Conservation (phyloP, 2,888 invertebrate species). For the Sphaeridia pumilis region DNA sequence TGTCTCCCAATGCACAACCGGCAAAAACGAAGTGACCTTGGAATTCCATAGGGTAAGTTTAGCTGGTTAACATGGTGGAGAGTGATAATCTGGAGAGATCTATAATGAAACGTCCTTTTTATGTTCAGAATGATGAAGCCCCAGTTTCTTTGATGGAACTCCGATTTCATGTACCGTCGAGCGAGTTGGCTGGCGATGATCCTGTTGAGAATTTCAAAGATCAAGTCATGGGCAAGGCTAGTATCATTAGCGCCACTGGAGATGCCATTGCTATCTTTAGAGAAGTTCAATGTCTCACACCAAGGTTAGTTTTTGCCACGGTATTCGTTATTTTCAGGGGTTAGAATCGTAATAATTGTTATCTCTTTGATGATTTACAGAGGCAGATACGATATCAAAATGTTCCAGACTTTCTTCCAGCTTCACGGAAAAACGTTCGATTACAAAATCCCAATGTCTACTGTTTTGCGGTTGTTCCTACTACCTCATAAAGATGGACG, state of each 20-base stretch:
- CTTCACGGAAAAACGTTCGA: constrained; percentile 97
- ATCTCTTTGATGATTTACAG: constrained; percentile 52
- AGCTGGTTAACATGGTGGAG: not conserved
- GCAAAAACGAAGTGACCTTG: constrained; percentile 95
- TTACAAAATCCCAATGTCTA: constrained; percentile 97
- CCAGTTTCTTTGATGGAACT: constrained; percentile 86
- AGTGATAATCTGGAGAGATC: not conserved
- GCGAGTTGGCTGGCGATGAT: constrained; percentile 76
- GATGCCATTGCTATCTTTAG: constrained; percentile 95
- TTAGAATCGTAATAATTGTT: too few species aligned
- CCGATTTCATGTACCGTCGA: constrained; percentile 92
- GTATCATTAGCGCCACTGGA: constrained; percentile 93
- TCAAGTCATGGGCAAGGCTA: constrained; percentile 93
- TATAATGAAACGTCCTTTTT: constrained; percentile 37
- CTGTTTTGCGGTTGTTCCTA: constrained; percentile 84
- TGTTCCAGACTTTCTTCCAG: constrained; percentile 82
- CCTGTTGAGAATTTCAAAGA: constrained; percentile 95
- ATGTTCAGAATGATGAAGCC: constrained; percentile 96
- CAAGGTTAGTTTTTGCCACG: constrained; percentile 55
- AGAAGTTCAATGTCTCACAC: constrained; percentile 95
- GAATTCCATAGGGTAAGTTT: constrained; percentile 80
- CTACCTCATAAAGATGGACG: constrained; percentile 95
- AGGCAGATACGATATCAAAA: constrained; percentile 92
- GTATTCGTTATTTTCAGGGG: not conserved
- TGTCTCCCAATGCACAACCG: constrained; percentile 89